Percentiles rank a stretch among this genome's conserved stretches.
Evolutionary conservation across 2,888 invertebrate genomes (phyloP).

Genomic region (Serrognathus titanus): DNA sequence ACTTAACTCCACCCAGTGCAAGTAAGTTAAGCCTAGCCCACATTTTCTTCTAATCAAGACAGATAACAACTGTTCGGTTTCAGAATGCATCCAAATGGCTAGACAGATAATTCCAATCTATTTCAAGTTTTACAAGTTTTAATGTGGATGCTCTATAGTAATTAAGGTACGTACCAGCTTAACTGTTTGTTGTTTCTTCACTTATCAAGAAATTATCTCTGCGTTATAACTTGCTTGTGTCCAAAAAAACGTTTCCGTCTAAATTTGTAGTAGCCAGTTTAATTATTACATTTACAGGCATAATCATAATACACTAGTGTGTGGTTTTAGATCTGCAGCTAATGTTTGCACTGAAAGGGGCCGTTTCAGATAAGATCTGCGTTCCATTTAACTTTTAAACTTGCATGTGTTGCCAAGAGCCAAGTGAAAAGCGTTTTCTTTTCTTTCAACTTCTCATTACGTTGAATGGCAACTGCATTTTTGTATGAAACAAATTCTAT

Average conservation of each 20-base stretch:
- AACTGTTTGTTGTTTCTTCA: too few species aligned
- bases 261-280: background rate
- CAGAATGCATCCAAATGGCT: slow-evolving; percentile 40
- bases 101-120: slow-evolving; percentile 24
- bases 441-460: background rate
- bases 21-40: background rate
- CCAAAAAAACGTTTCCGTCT: background rate
- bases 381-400: too few species aligned
- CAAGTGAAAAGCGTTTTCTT: too few species aligned
- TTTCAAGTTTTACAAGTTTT: slow-evolving; percentile 16
- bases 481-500: too few species aligned
- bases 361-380: slow-evolving; percentile 11
- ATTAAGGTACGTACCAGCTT: slow-evolving; percentile 15
- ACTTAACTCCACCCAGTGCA: background rate
- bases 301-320: background rate
- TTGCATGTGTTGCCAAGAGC: background rate
- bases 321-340: slow-evolving; percentile 3
- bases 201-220: too few species aligned
- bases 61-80: slow-evolving; percentile 21
- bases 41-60: background rate
- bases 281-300: too few species aligned
- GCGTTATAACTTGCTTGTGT: background rate
- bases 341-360: slow-evolving; percentile 10
- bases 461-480: background rate
- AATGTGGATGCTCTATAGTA: slow-evolving; percentile 14